phyloP scores from a whole-genome alignment of 2,888 invertebrate genomes.

The Ormia ochracea region DNA sequence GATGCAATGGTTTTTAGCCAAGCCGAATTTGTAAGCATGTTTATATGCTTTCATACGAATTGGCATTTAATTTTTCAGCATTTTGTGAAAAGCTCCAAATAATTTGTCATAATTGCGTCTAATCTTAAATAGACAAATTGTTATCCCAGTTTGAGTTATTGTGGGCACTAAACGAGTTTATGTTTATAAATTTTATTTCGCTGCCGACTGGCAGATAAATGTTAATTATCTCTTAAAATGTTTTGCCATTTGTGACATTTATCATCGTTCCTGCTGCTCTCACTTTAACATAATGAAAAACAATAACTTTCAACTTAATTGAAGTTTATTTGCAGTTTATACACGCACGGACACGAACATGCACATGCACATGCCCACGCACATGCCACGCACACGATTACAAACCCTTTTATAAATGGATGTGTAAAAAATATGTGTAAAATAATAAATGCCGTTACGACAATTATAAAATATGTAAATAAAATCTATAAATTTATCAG shows the following conservation, averaged over 20 bases:
- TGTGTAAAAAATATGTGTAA: neutral
- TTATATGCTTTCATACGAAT: neutral
- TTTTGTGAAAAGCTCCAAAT: constrained; percentile 35
- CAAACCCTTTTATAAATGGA: neutral
- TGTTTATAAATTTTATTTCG: constrained; percentile 21
- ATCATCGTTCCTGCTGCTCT: constrained; percentile 21
- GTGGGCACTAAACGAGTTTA: constrained; percentile 39
- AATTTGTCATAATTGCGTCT: constrained; percentile 52
- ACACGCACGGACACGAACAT: neutral
- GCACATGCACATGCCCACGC: neutral
- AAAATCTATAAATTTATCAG: constrained; percentile 38
- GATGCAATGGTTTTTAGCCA: neutral
- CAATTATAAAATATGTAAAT: constrained; percentile 14
- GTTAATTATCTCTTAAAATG: constrained; percentile 50
- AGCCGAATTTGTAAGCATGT: neutral
- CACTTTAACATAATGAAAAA: constrained; percentile 21
- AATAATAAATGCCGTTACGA: neutral
- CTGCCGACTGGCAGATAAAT: constrained; percentile 23
- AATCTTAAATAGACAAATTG: constrained; percentile 35
- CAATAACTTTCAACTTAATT: constrained; percentile 51
- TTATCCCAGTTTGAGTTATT: constrained; percentile 17
- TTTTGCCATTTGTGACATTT: constrained; percentile 54
- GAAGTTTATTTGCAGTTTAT: constrained; percentile 54
- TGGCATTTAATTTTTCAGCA: neutral
- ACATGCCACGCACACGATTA: neutral